Evolutionary conservation across 2,888 invertebrate species (phyloP).

Genomic region (Ectobius pallidus): DNA sequence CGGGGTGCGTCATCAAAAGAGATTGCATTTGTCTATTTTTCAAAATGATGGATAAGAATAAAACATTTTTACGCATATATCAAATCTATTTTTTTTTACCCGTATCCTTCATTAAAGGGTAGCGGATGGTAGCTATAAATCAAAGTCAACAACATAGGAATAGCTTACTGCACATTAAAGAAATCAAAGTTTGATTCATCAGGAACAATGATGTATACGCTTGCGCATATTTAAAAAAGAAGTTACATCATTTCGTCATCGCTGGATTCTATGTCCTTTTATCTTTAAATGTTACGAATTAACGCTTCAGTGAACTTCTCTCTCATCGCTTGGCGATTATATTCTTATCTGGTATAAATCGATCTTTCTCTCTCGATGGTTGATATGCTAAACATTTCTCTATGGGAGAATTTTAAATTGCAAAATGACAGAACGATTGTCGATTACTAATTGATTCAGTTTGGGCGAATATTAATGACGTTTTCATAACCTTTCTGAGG

Average conservation of each 20-base stretch:
- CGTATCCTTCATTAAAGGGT: conserved; percentile 9
- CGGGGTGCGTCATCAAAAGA: neutral
- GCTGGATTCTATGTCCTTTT: neutral
- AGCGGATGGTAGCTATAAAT: neutral
- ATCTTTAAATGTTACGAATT: neutral
- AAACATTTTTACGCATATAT: conserved; percentile 23
- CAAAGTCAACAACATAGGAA: neutral
- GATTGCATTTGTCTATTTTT: neutral
- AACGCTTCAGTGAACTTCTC: neutral
- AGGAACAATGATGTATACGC: neutral
- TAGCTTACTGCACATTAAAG: conserved; percentile 24
- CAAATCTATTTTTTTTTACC: neutral
- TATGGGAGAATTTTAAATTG: neutral
- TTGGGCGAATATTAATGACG: conserved; percentile 6
- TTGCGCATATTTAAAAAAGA: neutral
- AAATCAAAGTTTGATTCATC: conserved; percentile 19
- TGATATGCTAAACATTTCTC: neutral
- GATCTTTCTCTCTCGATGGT: neutral
- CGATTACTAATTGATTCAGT: conserved; percentile 26
- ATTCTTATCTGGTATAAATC: too few relatives aligned
- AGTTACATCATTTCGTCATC: neutral
- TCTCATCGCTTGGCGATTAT: too few relatives aligned
- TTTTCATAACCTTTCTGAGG: neutral
- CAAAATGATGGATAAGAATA: conserved; percentile 16
- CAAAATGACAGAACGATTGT: neutral